phyloP scores from a whole-genome alignment of 2,888 invertebrate genomes.

The Antheraea yamamai region DNA sequence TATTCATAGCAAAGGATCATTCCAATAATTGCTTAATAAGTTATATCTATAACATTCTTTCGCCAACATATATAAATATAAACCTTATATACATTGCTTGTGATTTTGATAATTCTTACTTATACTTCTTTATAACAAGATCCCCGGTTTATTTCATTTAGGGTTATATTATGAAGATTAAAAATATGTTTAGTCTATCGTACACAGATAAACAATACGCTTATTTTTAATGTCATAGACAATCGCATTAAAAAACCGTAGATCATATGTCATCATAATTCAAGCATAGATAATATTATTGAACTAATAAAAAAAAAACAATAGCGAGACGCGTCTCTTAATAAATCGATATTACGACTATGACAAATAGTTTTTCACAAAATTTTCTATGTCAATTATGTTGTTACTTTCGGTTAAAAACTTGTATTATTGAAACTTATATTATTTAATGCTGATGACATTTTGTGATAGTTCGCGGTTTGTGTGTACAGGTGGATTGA shows the following conservation, averaged over 20 bases:
- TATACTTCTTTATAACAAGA: conserved; percentile 15
- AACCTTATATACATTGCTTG: neutral
- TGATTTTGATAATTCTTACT: conserved; percentile 8
- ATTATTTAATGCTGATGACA: too few species aligned
- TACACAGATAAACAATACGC: too few species aligned
- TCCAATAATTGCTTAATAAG: neutral
- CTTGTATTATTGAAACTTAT: neutral
- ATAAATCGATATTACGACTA: too few species aligned
- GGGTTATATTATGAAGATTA: neutral
- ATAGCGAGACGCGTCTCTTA: neutral
- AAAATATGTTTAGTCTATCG: neutral
- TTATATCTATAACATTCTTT: neutral
- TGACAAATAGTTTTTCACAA: neutral
- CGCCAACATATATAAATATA: neutral
- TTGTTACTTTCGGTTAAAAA: neutral
- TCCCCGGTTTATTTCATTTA: neutral
- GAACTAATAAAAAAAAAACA: neutral
- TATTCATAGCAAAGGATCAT: conserved; percentile 14
- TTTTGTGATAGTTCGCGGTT: too few species aligned
- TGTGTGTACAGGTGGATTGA: neutral
- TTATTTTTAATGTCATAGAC: conserved; percentile 2
- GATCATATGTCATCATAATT: neutral
- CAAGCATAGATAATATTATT: neutral
- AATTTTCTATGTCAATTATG: neutral
- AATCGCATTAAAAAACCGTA: neutral